Evolutionary conservation across 2,888 invertebrate species (phyloP), one percentile per base, ranked within the genome.

Genomic region (Eupsilia transversa): DNA sequence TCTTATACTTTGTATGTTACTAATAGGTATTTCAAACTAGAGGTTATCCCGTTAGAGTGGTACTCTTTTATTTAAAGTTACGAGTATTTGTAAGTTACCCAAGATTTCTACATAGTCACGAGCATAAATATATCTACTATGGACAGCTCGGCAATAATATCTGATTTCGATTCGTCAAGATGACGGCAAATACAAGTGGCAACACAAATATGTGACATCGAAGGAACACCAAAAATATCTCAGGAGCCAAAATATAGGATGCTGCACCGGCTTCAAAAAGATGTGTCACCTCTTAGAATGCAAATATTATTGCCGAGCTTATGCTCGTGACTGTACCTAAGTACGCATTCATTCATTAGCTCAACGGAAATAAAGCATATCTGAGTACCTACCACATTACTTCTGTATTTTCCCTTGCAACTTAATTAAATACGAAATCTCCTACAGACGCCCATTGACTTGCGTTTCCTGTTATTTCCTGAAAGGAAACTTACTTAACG

Each of bases 401-500:
- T 73, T 7, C 30, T 52, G 17, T 56, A 43, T 67, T 71, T 57
- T 71, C 54, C 57, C 63, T n/a, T 49, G 3, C 12, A 30, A 27
- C 56, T 35, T 70, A 60, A 73, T 81, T 64, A 73, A 46, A 67
- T 10, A 23, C 38, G 41, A 61, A 82, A 65, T 68, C 23, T 33
- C 61, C 69, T 66, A 57, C 46, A 54, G 35, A 80, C 63, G 67
- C 33, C 46, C 38, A 52, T 20, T 33, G 52, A 65, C 35, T 66
- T 56, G 52, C 23, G 30, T 56, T 30, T 66, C 30, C n/a, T 77
- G 72, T 77, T 81, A 33, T 81, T 82, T 73, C 70, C 72, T 72
- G 46, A 56, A 68, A 43, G 56, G 33, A 71, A 79, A 61, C 49
- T 23, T 20, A 66, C 77, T 76, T 73, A 73, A 57, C 35, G 35